Base-by-base conservation (phyloP, 35 echinoderm and acorn worm genomes). In the Patiria miniata region DNA sequence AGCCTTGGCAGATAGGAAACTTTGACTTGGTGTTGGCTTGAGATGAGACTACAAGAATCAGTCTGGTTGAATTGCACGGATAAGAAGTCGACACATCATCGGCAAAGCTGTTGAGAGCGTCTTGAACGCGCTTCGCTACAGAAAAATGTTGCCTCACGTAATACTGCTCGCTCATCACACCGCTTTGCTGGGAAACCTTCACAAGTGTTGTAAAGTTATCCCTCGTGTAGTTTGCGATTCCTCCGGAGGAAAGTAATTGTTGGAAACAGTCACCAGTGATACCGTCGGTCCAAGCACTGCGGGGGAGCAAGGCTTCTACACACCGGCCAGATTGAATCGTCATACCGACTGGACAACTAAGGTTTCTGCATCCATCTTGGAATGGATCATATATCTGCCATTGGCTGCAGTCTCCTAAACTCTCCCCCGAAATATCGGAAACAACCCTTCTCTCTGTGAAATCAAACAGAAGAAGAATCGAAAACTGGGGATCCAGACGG, bases 301-400 rank as follows among this genome's bases (percentile, higher is more conserved):
- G 10, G 26, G 2, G 1, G 9, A 26, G 23, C 14, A 10, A 32
- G 26, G 65, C 14, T 73, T 36, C 21, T 12, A 73, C 65, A 34
- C 65, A 73, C 29, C 14, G 12, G 19, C 15, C 65, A 28, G 8
- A 32, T 34, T 73, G 65, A 26, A 73, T 32, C 34, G 34, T 73
- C 34, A 34, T 73, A 73, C 34, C n/a, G 9, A 36, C 65, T 32
- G 65, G 65, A 34, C 65, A 73, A 10, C 19, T 36, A 18, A 73
- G 34, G 26, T 32, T 30, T 34, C 65, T 73, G 26, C 65, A 73
- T 14, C 3, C 10, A 3, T 30, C 34, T 1, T 73, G 65, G 65
- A 73, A 73, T 3, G 65, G 65, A 30, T 73, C 65, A 30, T 73
- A 73, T 14, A 73, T 73, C 65, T 73, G 23, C 65, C 65, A 30